phyloP scores from a whole-genome alignment of 2,797 vertebrate genomes.

The Apodemus agrarius region DNA sequence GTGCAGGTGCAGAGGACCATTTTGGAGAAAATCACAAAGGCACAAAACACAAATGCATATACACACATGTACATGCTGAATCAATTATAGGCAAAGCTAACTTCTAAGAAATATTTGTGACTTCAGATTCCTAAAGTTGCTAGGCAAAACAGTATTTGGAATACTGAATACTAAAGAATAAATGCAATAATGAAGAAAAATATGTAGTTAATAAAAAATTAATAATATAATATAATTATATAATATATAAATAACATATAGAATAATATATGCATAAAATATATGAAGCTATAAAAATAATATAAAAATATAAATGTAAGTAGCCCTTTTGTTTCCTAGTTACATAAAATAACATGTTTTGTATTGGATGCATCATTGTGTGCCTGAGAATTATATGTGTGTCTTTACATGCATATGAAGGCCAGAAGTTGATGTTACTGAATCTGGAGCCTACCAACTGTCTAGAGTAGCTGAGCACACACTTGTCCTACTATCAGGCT shows the following conservation, averaged over 20 bases:
- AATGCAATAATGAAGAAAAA: not conserved
- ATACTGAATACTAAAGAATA: not conserved
- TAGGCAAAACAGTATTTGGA: not conserved
- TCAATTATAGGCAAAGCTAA: not conserved
- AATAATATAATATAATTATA: not conserved
- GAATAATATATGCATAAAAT: not conserved
- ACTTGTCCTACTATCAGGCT: not conserved
- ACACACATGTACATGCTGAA: not conserved
- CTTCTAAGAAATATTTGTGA: not conserved
- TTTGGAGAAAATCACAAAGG: not conserved
- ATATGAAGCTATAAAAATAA: not conserved
- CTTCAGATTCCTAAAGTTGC: not conserved
- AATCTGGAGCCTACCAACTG: not conserved
- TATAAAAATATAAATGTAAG: not conserved
- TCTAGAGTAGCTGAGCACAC: not conserved
- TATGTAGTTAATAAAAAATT: not conserved
- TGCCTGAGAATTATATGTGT: not conserved
- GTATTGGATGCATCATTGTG: too few relatives aligned
- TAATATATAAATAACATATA: not conserved
- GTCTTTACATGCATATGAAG: not conserved
- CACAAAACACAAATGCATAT: not conserved
- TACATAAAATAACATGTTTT: conserved; percentile 69
- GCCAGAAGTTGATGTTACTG: not conserved
- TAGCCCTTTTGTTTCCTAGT: conserved; percentile 43
- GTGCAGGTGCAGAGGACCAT: not conserved